These are phyloP conservation scores for Astur gentilis DNA, from an alignment of 2,113 vertebrate species.

Conservation along the genomic window DNA sequence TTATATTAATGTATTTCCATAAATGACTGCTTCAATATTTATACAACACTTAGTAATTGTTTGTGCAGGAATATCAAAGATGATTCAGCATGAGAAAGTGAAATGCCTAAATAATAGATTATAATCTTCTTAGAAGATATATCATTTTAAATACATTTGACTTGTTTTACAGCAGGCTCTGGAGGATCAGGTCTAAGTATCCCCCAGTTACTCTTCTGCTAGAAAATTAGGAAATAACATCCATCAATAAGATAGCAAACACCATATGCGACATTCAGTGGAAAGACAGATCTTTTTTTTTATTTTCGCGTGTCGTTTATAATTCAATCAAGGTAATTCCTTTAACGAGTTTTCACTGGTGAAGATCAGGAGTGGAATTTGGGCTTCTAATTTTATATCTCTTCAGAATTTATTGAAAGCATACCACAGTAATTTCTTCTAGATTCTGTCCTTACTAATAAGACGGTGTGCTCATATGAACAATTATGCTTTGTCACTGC, in stretches of 20 bases:
- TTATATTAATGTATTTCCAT: background rate
- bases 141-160: background rate
- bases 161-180: background rate
- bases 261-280: background rate
- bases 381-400: background rate
- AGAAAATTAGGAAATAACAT: background rate
- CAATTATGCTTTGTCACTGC: background rate
- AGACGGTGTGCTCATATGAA: background rate
- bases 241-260: background rate
- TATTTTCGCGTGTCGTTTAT: accelerated
- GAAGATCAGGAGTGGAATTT: background rate
- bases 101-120: background rate
- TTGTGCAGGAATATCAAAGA: background rate
- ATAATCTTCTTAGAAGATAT: background rate
- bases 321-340: background rate
- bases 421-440: background rate
- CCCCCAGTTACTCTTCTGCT: background rate
- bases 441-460: background rate
- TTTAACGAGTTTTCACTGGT: background rate
- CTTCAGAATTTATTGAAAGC: background rate
- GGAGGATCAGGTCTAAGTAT: background rate
- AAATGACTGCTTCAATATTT: background rate
- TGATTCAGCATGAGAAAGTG: background rate
- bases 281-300: background rate
- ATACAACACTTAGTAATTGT: background rate